Conservation (phyloP, 2,113 vertebrate species). For the Leptodactylus fuscus region DNA sequence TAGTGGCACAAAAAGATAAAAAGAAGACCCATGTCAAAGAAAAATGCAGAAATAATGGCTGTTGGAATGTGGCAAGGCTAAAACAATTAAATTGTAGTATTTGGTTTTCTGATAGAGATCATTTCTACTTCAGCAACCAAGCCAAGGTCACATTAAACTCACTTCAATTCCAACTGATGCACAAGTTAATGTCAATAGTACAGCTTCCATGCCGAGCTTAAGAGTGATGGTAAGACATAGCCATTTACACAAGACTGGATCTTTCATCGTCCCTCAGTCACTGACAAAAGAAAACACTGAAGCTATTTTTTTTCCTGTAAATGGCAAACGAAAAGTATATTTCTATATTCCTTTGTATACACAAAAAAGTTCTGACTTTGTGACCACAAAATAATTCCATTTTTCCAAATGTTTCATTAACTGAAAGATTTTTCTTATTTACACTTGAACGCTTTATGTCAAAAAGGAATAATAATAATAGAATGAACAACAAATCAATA, state of each 20-base stretch:
- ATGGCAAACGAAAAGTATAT: conserved; percentile 83
- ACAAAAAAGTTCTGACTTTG: conserved; percentile 78
- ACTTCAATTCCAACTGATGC: conserved; percentile 86
- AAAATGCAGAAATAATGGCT: background rate
- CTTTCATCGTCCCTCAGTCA: conserved; percentile 84
- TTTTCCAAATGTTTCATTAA: conserved; percentile 84
- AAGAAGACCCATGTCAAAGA: background rate
- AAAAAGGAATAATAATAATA: conserved; percentile 68
- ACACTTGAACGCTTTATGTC: conserved; percentile 85
- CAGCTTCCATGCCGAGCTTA: conserved; percentile 83
- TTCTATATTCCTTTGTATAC: too few relatives aligned
- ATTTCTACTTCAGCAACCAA: conserved; percentile 88
- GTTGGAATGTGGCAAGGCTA: background rate
- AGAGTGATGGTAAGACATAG: conserved; percentile 88
- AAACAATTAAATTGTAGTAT: conserved; percentile 26
- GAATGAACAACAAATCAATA: conserved; percentile 78
- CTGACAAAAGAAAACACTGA: conserved; percentile 86
- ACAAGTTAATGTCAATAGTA: conserved; percentile 87
- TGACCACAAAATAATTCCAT: conserved; percentile 76
- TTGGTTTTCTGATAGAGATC: conserved; percentile 79
- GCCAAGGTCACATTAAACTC: conserved; percentile 88
- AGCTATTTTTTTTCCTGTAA: conserved; percentile 80
- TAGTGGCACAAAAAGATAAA: background rate
- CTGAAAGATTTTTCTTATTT: conserved; percentile 84
- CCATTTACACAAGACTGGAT: conserved; percentile 86